phyloP scores from a whole-genome alignment of 1,140 invertebrate species.

The Drosophila rufa region DNA sequence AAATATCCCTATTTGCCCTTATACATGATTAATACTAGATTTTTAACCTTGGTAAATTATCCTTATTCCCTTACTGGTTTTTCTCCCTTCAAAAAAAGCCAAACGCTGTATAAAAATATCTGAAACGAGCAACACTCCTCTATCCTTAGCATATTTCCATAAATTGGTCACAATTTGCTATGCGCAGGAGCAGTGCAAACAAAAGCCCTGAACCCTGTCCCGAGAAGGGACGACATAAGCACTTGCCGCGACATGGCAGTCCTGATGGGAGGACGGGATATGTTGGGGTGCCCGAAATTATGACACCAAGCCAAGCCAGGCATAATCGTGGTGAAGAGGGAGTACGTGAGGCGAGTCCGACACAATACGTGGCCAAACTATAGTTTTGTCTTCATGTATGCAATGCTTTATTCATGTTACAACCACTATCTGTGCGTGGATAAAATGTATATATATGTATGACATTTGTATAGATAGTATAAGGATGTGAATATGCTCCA shows the following conservation, averaged over 20 bases:
- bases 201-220: conserved; percentile 34
- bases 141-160: conserved; percentile 67
- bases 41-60: too few species aligned
- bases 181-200: conserved; percentile 61
- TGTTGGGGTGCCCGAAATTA: conserved; percentile 59
- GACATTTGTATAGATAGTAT: conserved; percentile 5
- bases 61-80: neutral
- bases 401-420: conserved; percentile 57
- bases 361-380: conserved; percentile 25
- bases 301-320: conserved; percentile 61
- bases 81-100: neutral
- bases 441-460: conserved; percentile 18
- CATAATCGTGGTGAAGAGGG: conserved; percentile 63
- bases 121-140: conserved; percentile 5
- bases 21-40: too few species aligned
- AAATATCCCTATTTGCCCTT: too few species aligned
- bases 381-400: conserved; percentile 13
- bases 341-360: conserved; percentile 39
- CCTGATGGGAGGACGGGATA: conserved; percentile 28
- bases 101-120: conserved; percentile 1
- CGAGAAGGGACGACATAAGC: conserved; percentile 26
- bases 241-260: conserved; percentile 45
- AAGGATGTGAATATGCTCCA: conserved; percentile 13
- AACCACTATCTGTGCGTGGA: conserved; percentile 16
- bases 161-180: conserved; percentile 81